Evolutionary conservation across 2,888 invertebrate species (phyloP).

Genomic region (Loripinus fragilis): DNA sequence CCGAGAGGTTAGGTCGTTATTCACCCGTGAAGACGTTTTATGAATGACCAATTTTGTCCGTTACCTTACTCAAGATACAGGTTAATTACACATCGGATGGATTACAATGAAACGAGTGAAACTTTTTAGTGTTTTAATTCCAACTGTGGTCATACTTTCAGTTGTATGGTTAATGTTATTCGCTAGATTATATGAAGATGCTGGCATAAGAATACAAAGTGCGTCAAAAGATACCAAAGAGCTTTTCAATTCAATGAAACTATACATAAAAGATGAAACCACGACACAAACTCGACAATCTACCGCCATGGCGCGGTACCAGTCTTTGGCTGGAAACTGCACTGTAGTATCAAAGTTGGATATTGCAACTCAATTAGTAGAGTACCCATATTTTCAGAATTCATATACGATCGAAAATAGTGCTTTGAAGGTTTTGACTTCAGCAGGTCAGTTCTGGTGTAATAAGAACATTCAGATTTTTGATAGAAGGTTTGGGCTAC

Average conservation of each 20-base stretch:
- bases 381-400: not conserved
- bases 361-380: too few relatives aligned
- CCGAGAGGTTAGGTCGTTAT: too few relatives aligned
- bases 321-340: not conserved
- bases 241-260: not conserved
- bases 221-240: not conserved
- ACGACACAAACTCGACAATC: not conserved
- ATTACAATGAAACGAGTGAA: too few relatives aligned
- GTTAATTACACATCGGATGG: too few relatives aligned
- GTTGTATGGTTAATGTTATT: too few relatives aligned
- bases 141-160: too few relatives aligned
- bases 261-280: not conserved
- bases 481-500: conserved; percentile 31
- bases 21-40: too few relatives aligned
- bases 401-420: not conserved
- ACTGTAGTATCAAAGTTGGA: too few relatives aligned
- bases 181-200: too few relatives aligned
- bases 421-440: not conserved
- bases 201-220: not conserved
- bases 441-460: conserved; percentile 15
- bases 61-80: too few relatives aligned
- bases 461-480: conserved; percentile 33
- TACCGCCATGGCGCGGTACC: not conserved
- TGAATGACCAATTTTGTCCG: too few relatives aligned
- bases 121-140: too few relatives aligned